Base-by-base conservation (phyloP, 2,797 vertebrate genomes). In the Thalassophryne amazonica region DNA sequence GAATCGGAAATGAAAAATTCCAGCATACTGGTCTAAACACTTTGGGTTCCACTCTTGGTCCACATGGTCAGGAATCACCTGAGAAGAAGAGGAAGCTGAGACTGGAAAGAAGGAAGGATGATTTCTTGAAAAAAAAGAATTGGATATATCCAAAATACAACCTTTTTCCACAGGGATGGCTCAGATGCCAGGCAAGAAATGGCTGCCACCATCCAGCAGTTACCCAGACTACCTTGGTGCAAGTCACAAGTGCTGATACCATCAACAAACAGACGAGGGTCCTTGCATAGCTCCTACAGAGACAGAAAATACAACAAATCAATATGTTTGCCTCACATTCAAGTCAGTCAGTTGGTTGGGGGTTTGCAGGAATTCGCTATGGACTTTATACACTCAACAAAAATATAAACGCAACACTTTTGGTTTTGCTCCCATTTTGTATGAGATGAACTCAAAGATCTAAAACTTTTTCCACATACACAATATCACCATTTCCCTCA, bases 121-220 rank as follows among this genome's bases (percentile, higher is more conserved):
- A 5, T 31, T 7, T 29, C 7, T 14, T 31, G 18, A 28, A 18
- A 24, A 12, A 7, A 1, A 2, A 4, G 10, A 15, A 12, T 2
- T 7, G 3, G n/a, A 11, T 10, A 4, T 7, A 1, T 24, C 3
- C 25, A 20, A 24, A 6, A 28, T 13, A n/a, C 7, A 43, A 84
- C 84, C 80, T 83, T 82, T 83, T 89, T 91, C 92, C 92, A 94
- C 8, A 93, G 80, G 1, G 85, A 91, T 0, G 91, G 86, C 59
- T 92, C 90, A 0, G 88, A 89, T 1, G 92, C 90, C 6, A 93
- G 47, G 49, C 92, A 93, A 28, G 93, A 93, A 47, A 89, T 92
- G 20, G 93, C 92, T 0, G 93, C 93, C 41, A 94, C 91, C 86
- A 94, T 93, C 93, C 93, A 94, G 81, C 93, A 93, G 80, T 94